Base-by-base conservation (phyloP, 2,113 vertebrate genomes). In the Sylvilagus bachmani region DNA sequence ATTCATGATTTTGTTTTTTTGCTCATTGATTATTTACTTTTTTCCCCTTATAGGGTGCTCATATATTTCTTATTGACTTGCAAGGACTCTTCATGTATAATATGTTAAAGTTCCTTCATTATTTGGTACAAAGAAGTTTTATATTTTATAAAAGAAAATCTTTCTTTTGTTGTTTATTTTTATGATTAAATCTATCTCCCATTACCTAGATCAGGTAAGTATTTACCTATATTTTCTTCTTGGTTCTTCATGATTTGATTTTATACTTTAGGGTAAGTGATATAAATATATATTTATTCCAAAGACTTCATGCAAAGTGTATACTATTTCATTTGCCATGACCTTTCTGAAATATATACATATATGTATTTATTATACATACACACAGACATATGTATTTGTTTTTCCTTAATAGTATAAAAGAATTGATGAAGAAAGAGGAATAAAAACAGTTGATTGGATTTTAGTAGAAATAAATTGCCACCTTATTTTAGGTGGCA, bases 51-150 rank as follows among this genome's bases (percentile, higher is more conserved):
- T 1, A 86, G 24, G 8, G 0, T 66, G 16, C 10, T 77, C 4
- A 29, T 93, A 36, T 49, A 67, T 89, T 95, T 95, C 53, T 82
- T 87, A 64, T 49, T 94, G 36, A 91, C 90, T 92, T 92, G 4
- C 2, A 84, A 25, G 22, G 79, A 36, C 58, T 92, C 62, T 89
- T 91, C 86, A 36, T 89, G 33, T 94, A 78, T 86, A 89, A 89
- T 85, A 21, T 69, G 10, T 83, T 73, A 66, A 89, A 92, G 11
- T 22, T 51, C 91, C 93, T 82, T 33, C 14, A 49, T 82, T 11
- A 67, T 31, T 91, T 83, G 38, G 81, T 67, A n/a, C 79, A 61
- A 2, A 69, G n/a, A 77, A 38, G 31, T 87, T 78, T 91, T 78
- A 79, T 78, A 61, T 69, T 88, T 81, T 91, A 71, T 78, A 73